phyloP scores from a whole-genome alignment of 2,113 vertebrate species.

The Oryzias melastigma region DNA sequence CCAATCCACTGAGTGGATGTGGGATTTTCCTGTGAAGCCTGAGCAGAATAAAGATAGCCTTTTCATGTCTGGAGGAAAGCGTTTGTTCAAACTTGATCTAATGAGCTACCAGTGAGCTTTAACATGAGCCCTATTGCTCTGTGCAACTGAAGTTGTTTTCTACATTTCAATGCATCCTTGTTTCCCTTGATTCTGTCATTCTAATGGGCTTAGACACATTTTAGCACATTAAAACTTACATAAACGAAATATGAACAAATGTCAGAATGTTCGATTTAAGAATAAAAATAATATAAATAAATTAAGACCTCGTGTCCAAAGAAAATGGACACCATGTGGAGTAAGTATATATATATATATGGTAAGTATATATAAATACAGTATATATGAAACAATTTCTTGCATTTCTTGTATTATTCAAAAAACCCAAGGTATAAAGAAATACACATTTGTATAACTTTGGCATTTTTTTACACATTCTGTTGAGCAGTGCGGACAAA shows the following conservation, averaged over 20 bases:
- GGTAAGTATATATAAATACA: too few species aligned
- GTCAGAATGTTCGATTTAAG: too few species aligned
- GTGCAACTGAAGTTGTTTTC: constrained; percentile 8
- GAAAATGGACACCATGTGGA: too few species aligned
- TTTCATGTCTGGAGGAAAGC: constrained; percentile 3
- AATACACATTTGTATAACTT: too few species aligned
- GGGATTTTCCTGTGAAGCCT: background rate
- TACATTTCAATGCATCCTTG: background rate
- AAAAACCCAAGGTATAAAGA: too few species aligned
- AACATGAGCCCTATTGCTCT: constrained; percentile 9
- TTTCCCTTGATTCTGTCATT: constrained; percentile 7
- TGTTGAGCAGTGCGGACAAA: too few species aligned
- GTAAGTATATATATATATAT: too few species aligned
- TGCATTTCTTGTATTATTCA: too few species aligned
- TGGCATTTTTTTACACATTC: too few species aligned
- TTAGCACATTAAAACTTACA: background rate
- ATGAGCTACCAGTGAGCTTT: constrained; percentile 10
- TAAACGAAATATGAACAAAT: background rate
- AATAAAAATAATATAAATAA: too few species aligned
- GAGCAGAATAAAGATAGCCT: constrained; percentile 20
- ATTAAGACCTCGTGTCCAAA: too few species aligned
- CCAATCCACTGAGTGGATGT: constrained; percentile 5
- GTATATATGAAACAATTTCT: too few species aligned
- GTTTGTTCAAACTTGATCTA: constrained; percentile 22
- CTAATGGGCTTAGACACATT: constrained; percentile 9